Percentiles rank a stretch among this genome's conserved stretches.
Conservation (phyloP, 2,113 vertebrate species). For the Caloenas nicobarica region DNA sequence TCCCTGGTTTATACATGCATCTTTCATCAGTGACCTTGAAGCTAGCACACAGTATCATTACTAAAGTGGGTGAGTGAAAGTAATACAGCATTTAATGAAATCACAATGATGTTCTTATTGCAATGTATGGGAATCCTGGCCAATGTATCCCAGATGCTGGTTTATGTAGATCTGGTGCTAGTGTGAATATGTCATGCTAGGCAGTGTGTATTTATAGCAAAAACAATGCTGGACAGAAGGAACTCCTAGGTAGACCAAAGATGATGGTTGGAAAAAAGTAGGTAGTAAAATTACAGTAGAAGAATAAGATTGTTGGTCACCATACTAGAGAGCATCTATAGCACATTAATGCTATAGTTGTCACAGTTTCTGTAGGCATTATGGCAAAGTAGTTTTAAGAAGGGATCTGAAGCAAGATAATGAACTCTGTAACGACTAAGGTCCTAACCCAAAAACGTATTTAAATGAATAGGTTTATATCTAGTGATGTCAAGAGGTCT, state of each 20-base stretch:
- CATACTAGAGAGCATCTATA: not conserved
- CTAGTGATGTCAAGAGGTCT: not conserved
- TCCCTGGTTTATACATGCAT: not conserved
- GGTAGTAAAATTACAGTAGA: not conserved
- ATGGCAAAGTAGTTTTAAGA: not conserved
- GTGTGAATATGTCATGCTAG: not conserved
- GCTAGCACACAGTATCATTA: not conserved
- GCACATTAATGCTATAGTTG: not conserved
- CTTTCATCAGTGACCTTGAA: not conserved
- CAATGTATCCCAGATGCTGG: not conserved
- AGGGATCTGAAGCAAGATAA: not conserved
- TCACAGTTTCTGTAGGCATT: not conserved
- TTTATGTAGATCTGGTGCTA: not conserved
- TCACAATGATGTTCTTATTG: not conserved
- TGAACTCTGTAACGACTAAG: not conserved
- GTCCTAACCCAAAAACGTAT: not conserved
- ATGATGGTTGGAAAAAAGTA: not conserved
- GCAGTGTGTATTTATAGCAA: not conserved
- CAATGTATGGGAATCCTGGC: not conserved
- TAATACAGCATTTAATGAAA: not conserved
- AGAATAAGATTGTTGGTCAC: not conserved
- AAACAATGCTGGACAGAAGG: fast-evolving
- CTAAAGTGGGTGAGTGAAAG: not conserved
- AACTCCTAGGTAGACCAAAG: not conserved
- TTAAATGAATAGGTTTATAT: not conserved